Conservation (phyloP, 2,113 vertebrate species). For the Rissa tridactyla region DNA sequence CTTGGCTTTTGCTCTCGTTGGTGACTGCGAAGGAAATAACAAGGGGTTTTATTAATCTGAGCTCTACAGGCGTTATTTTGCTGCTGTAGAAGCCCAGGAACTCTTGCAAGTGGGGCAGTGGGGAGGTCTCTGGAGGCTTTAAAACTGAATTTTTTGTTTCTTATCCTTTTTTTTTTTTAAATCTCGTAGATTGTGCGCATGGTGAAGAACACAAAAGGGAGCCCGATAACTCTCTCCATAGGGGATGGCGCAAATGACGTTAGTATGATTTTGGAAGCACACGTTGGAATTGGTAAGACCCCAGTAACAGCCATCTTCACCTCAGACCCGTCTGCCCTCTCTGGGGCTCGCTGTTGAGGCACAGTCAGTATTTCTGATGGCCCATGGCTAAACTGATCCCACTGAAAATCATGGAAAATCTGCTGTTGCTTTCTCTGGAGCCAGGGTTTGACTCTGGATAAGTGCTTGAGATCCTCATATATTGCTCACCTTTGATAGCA, state of each 20-base stretch:
- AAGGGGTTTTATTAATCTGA: not conserved
- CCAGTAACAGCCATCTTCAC: rapidly evolving
- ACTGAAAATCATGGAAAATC: not conserved
- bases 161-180: not conserved
- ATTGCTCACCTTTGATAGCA: not conserved
- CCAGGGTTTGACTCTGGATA: not conserved
- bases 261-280: slow-evolving; percentile 98
- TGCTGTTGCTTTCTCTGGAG: not conserved
- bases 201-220: slow-evolving; percentile 96
- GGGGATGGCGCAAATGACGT: slow-evolving; percentile 98
- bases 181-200: slow-evolving; percentile 89
- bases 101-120: not conserved
- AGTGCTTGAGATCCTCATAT: not conserved
- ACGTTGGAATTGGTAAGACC: slow-evolving; percentile 94
- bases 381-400: not conserved
- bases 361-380: not conserved
- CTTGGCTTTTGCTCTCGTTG: not conserved
- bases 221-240: slow-evolving; percentile 91
- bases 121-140: not conserved
- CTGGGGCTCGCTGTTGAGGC: not conserved
- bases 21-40: not conserved
- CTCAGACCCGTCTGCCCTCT: not conserved
- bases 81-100: not conserved
- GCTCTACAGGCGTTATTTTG: not conserved
- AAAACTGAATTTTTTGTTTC: not conserved